Base-by-base conservation (phyloP, 1,140 invertebrate species). In the Saccostrea cuccullata region DNA sequence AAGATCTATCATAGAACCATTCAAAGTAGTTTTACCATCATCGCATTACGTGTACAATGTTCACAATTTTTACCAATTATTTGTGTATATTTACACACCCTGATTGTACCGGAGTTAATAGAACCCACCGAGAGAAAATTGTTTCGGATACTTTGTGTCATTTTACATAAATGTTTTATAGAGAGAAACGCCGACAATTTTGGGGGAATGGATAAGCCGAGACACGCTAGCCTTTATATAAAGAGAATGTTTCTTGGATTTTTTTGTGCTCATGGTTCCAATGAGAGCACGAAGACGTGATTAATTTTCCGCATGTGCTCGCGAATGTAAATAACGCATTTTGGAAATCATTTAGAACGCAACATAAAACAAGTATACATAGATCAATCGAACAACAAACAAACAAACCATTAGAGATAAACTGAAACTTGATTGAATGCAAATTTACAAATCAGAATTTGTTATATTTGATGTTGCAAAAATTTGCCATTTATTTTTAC, bases 261-360 rank as follows among this genome's bases (percentile, higher is more conserved):
- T 26, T 20, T 64, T 30, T 30, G 26, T 36, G 2, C 36, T 12
- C 70, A 77, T 15, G 70, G 70, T 36, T 36, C 30, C 70, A 30
- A 77, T 77, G 70, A 77, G 70, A 77, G 26, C 36, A 36, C 26
- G 26, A 36, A 12, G 30, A 5, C 70, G 8, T 77, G 70, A 77
- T 77, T 26, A 77, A 26, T 26, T 77, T 77, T 36, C 70, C 70
- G 23, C 30, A 9, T 77, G 70, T 47, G 23, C 11, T 30, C 2
- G 26, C 11, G 13, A 77, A 17, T 36, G 70, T 36, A 77, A 77
- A 77, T 77, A 12, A 26, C 23, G 70, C 12, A 15, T 36, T 30
- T 30, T 77, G 70, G 70, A 77, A 77, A 77, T 77, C 26, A 77
- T 77, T 77, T 77, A 77, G 70, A 77, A 30, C 70, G 70, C 70